Evolutionary conservation across 1,140 invertebrate genomes (phyloP), one percentile per base, ranked within the genome.

Genomic region (Agrypnia vestita): DNA sequence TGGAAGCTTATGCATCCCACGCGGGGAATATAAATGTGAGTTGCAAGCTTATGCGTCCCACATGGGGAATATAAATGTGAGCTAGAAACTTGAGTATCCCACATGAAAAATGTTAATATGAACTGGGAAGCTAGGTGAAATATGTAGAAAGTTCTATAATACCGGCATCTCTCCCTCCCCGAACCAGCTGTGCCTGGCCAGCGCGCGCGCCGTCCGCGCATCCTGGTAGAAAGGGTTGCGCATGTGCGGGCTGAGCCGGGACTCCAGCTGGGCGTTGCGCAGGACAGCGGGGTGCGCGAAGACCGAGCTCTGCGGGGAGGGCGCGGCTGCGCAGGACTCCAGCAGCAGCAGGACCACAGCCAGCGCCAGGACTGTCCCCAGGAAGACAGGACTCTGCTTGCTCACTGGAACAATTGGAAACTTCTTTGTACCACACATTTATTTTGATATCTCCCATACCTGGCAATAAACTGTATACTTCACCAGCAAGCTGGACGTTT

Each of bases 111-210:
- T 35, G 25, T 35, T 3, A 35, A 35, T 35, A 6, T 35, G 25
- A 35, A 6, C 25, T 35, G 25, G 25, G n/a, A n/a, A n/a, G n/a
- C n/a, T n/a, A n/a, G n/a, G n/a, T n/a, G n/a, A n/a, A n/a, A n/a
- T n/a, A n/a, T n/a, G n/a, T n/a, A 35, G 25, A 35, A 35, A 51
- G 11, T 51, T 51, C 11, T 51, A 51, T 17, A 13, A 67, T 85
- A 91, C 91, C 80, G 88, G 86, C 72, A 87, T 87, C 84, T 93
- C 92, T 56, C 91, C 91, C 13, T 90, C 88, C 53, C 90, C 90
- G 56, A 93, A 88, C 85, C 92, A 88, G 78, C 91, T 92, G 12
- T 88, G 89, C 44, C 90, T 84, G 21, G 91, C 89, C 35, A 93
- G 81, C 3, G 90, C 86, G 43, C 88, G 81, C 25, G 84, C 84